These are phyloP conservation scores for Oikopleura vanhoeffeni DNA, from an alignment of 23 tunicate species.

Conservation along the genomic window DNA sequence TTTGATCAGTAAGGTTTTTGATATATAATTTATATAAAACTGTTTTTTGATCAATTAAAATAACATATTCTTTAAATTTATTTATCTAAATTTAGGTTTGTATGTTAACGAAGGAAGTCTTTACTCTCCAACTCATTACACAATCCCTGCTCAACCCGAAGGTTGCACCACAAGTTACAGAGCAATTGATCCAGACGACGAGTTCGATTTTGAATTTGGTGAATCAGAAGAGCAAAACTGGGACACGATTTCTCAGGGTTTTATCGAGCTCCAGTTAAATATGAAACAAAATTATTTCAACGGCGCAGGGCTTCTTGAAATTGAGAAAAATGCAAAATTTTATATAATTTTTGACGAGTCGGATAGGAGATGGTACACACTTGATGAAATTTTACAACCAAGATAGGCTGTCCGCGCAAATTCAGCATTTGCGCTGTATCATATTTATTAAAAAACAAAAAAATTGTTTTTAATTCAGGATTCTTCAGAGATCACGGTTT, in stretches of 20 bases:
- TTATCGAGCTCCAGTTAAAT: neutral
- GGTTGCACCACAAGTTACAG: neutral
- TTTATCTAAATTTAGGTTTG: too few relatives aligned
- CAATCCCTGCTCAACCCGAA: neutral
- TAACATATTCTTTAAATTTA: too few relatives aligned
- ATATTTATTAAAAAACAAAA: too few relatives aligned
- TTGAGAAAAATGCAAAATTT: neutral
- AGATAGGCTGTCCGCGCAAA: too few relatives aligned
- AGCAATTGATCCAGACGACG: neutral
- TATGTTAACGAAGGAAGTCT: too few relatives aligned
- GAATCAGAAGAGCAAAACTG: neutral
- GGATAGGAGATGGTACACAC: neutral
- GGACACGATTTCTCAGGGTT: neutral
- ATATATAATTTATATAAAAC: too few relatives aligned
- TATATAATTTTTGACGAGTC: neutral
- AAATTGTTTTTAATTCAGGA: too few relatives aligned
- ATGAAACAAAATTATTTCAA: neutral
- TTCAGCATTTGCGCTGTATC: too few relatives aligned
- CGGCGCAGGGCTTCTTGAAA: neutral
- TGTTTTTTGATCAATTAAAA: too few relatives aligned
- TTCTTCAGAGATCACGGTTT: too few relatives aligned
- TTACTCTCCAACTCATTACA: too few relatives aligned
- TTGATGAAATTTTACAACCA: neutral
- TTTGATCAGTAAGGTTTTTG: too few relatives aligned
- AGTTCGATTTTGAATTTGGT: neutral